Base-by-base conservation (phyloP, 2,888 invertebrate genomes). In the Leptinotarsa haldemani region DNA sequence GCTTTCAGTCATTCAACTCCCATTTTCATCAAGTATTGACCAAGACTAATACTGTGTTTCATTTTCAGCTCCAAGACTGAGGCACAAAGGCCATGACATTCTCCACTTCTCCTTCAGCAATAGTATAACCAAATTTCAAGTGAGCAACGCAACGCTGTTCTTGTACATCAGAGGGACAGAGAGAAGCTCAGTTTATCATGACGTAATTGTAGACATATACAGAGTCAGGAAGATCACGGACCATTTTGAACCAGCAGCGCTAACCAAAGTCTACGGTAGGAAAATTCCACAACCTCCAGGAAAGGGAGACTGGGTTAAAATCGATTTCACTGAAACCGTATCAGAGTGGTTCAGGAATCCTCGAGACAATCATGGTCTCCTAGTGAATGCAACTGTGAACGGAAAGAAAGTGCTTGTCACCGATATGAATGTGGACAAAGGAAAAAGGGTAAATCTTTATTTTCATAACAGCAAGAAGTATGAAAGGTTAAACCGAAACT, bases 301-400 rank as follows among this genome's bases (percentile, higher is more conserved):
- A 83, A 87, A 90, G 16, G 93, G 93, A 4, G 90, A 90, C 66
- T 95, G 95, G 95, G 88, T 95, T 77, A 68, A 70, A 30, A 88
- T 95, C 67, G 94, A 95, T 82, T 89, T 95, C 9, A 92, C 93
- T 63, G 91, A 91, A 64, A 91, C 95, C 88, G 92, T 95, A 50
- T 90, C 91, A 65, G 93, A 94, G 81, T 95, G 95, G 93, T 92
- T 94, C 86, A 92, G 92, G 79, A 90, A 92, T 84, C 93, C 93
- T 3, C 89, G 92, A 72, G 92, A 93, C 82, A 94, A 93, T 84
- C 90, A 93, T 81, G 95, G 95, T 56, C 92, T 96, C 82, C 91
- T 94, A 25, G 90, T 96, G 80, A 93, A 93, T 86, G 92, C 91
- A 80, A 90, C 90, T 83, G 91, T 90, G 85, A 90, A 90, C 78